Percentiles rank a stretch among this genome's conserved stretches.
phyloP scores from a whole-genome alignment of 2,797 vertebrate genomes.

The Characodon lateralis region DNA sequence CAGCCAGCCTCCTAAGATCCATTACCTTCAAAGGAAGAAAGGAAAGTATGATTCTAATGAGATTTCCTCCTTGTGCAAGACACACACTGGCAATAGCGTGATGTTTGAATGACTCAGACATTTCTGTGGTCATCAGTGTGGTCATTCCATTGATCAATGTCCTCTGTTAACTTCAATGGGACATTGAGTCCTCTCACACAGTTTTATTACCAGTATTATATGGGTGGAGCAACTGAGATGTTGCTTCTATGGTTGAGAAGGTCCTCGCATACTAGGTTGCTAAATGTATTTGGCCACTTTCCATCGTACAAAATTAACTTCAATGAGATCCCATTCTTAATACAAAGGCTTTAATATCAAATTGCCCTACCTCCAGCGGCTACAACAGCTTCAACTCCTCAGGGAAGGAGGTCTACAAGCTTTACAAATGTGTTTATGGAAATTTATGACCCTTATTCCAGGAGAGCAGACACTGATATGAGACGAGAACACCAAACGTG shows the following conservation, averaged over 20 bases:
- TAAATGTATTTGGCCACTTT: background rate
- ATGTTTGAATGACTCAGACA: conserved; percentile 70
- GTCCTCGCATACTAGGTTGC: background rate
- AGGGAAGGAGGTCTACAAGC: background rate
- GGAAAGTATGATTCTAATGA: conserved; percentile 58
- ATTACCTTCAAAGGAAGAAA: conserved; percentile 55
- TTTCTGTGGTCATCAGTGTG: conserved; percentile 69
- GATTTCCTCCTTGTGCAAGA: conserved; percentile 60
- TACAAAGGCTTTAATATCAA: background rate
- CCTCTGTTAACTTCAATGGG: conserved; percentile 51
- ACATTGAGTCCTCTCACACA: conserved; percentile 48
- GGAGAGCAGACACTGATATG: background rate
- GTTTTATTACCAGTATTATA: conserved; percentile 57
- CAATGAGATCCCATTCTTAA: background rate
- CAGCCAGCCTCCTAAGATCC: conserved; percentile 23
- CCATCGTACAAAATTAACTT: background rate
- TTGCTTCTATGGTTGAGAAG: conserved; percentile 17
- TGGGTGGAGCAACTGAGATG: conserved; percentile 42
- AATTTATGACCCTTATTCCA: background rate
- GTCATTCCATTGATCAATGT: conserved; percentile 54
- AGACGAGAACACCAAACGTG: background rate
- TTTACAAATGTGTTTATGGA: background rate
- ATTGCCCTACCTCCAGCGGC: background rate
- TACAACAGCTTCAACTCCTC: background rate
- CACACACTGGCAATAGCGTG: conserved; percentile 46